Evolutionary conservation across 1,140 invertebrate genomes (phyloP).

Genomic region (Drosophila pseudoobscura): DNA sequence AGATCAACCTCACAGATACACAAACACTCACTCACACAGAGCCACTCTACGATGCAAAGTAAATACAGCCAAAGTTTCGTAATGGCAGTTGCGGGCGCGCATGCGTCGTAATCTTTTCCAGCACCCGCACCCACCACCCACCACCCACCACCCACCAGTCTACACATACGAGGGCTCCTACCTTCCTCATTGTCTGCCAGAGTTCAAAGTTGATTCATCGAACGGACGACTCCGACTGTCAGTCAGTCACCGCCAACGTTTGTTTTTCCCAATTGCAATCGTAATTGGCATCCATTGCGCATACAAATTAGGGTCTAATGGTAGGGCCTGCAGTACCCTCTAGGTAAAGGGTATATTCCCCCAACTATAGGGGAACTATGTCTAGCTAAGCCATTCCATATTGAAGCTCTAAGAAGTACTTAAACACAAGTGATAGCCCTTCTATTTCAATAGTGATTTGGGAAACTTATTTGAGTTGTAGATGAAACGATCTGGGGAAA

Average conservation of each 20-base stretch:
- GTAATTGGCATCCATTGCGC: conserved; percentile 49
- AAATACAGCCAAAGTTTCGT: conserved; percentile 64
- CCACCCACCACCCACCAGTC: not conserved
- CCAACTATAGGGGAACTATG: too few species aligned
- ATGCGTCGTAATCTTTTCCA: conserved; percentile 59
- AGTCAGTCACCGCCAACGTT: conserved; percentile 55
- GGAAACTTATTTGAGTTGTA: too few species aligned
- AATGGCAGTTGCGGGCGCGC: conserved; percentile 55
- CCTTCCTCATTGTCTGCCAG: conserved; percentile 29
- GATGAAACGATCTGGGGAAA: too few species aligned
- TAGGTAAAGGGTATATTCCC: not conserved
- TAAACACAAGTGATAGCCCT: too few species aligned
- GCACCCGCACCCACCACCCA: conserved; percentile 1
- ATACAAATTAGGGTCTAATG: conserved; percentile 47
- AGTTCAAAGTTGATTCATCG: conserved; percentile 74
- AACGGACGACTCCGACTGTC: conserved; percentile 21
- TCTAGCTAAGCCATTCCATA: too few species aligned
- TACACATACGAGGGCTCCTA: not conserved
- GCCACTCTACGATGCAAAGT: conserved; percentile 28
- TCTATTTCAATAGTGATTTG: too few species aligned
- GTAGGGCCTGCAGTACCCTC: conserved; percentile 1
- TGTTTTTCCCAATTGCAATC: conserved; percentile 58
- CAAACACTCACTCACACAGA: not conserved
- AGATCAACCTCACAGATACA: conserved; percentile 63
- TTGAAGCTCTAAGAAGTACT: too few species aligned